Evolutionary conservation across 2,113 vertebrate species (phyloP).

Genomic region (Proterorhinus semilunaris): DNA sequence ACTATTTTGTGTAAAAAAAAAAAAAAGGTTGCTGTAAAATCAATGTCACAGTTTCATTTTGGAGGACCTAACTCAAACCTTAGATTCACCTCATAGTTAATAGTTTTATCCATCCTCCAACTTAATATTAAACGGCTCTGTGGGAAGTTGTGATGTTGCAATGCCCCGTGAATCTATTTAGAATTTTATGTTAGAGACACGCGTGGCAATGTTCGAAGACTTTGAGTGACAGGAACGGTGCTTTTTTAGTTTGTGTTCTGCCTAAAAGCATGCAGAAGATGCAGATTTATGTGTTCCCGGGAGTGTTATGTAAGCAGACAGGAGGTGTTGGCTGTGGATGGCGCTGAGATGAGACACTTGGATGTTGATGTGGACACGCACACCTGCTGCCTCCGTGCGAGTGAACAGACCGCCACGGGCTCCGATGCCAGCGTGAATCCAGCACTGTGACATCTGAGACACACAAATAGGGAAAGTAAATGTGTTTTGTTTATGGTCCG

Average conservation of each 20-base stretch:
- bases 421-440: constrained; percentile 1
- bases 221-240: constrained; percentile 19
- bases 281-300: neutral
- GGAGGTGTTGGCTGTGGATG: constrained; percentile 13
- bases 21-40: too few species aligned
- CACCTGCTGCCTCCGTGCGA: constrained; percentile 34
- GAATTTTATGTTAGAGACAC: neutral
- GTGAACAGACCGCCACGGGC: neutral
- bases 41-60: too few species aligned
- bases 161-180: neutral
- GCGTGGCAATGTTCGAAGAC: neutral
- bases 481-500: constrained; percentile 3
- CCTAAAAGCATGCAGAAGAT: constrained; percentile 10
- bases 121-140: too few species aligned
- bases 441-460: constrained; percentile 10
- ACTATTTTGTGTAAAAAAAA: too few species aligned
- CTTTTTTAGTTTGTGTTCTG: constrained; percentile 29
- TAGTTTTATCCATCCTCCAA: too few species aligned
- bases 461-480: constrained; percentile 14
- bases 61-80: too few species aligned
- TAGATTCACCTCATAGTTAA: too few species aligned
- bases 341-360: constrained; percentile 30
- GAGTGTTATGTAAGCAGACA: constrained; percentile 34
- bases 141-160: too few species aligned
- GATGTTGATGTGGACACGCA: constrained; percentile 16